Conservation (phyloP, 2,113 vertebrate species). For the Herpailurus yagouaroundi region DNA sequence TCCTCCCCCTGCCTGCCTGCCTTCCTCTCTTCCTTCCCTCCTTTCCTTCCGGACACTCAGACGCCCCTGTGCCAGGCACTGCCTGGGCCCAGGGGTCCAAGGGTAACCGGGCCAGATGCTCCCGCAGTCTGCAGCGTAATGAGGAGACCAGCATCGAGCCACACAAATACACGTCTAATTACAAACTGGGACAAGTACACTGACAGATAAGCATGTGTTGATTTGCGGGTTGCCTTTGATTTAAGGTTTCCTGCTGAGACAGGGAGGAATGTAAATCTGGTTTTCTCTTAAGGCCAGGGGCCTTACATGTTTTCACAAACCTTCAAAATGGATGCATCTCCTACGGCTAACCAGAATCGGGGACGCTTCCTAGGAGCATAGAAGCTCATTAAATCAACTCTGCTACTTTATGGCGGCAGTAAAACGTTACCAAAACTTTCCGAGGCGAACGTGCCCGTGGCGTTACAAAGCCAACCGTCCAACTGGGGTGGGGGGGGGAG, state of each 20-base stretch:
- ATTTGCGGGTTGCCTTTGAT: conserved; percentile 6
- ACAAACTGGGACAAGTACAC: not conserved
- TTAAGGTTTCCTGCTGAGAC: conserved; percentile 32
- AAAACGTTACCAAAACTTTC: not conserved
- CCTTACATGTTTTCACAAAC: not conserved
- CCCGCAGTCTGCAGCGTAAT: not conserved
- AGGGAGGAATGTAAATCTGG: not conserved
- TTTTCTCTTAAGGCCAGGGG: not conserved
- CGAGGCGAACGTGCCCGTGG: not conserved
- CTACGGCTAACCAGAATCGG: not conserved
- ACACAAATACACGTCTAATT: not conserved
- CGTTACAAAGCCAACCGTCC: not conserved
- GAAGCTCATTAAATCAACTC: not conserved
- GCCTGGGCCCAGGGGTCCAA: not conserved
- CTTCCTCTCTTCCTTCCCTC: not conserved
- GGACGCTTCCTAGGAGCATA: not conserved
- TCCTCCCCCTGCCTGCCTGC: no score
- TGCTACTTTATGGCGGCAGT: not conserved
- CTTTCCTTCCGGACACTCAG: not conserved
- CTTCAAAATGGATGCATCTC: not conserved
- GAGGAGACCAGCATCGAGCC: not conserved
- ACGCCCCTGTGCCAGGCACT: not conserved
- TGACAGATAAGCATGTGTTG: not conserved
- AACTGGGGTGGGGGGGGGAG: no score
- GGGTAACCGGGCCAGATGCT: not conserved